Evolutionary conservation across 2,113 vertebrate species (phyloP), one percentile per base, ranked within the genome.

Genomic region (Speoplatyrhinus poulsoni): DNA sequence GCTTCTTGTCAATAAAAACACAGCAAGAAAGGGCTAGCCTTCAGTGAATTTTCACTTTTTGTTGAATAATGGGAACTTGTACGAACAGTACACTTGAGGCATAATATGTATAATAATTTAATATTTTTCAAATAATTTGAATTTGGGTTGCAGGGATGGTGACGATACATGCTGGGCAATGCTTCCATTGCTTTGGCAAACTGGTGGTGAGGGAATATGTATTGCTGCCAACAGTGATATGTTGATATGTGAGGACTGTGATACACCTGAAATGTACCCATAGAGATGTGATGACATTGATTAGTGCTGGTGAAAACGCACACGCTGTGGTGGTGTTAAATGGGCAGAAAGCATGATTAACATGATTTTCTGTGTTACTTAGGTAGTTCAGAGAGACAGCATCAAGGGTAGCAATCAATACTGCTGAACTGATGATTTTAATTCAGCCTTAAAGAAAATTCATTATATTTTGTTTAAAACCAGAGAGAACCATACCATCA

Each of bases 111-210:
- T 32, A n/a, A 53, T 10, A 46, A 58, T 50, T 41, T 41, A 41
- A 41, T 41, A 46, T 60, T 70, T 49, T 65, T 50, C 7, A 6
- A 41, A 41, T 41, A 46, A 64, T 70, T 49, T 65, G 54, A 60
- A 60, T 56, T 60, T 55, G n/a, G 12, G 46, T 12, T 55, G 16
- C 60, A 53, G 41, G 70, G 47, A 73, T 55, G 46, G 17, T 57
- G 58, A 73, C 62, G 53, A 54, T 46, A 58, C 36, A 46, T 52
- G 46, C 69, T 67, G 69, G 69, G 62, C 75, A 55, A 48, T 54
- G 33, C 26, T 62, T 77, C 73, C 67, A 71, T 71, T 73, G 72
- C 74, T 72, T 59, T 79, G 72, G 74, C 72, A 60, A 58, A 61
- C 61, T 81, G 62, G 41, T 62, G 66, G 16, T 69, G 12, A 32